Evolutionary conservation across 2,888 invertebrate species (phyloP).

Genomic region (Ichneumoninae sp.): DNA sequence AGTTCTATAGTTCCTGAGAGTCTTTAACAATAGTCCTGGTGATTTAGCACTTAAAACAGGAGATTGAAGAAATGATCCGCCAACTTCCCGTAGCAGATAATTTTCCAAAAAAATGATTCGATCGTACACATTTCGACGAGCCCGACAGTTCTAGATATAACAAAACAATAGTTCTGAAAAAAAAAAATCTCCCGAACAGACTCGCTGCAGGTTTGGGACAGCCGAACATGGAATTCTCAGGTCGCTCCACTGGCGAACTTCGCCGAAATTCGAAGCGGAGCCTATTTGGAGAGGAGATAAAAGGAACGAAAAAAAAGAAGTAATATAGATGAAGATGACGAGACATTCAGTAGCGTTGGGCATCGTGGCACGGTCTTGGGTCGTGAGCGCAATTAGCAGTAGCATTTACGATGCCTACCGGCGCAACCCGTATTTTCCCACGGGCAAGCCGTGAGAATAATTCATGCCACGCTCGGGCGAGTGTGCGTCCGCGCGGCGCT

Average conservation of each 20-base stretch:
- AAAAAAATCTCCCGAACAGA: too few species aligned
- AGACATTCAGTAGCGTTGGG: slow-evolving; percentile 65
- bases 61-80: background rate
- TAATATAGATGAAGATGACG: slow-evolving; percentile 60
- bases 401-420: slow-evolving; percentile 82
- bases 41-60: background rate
- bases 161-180: too few species aligned
- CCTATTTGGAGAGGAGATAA: background rate
- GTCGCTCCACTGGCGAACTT: too few species aligned
- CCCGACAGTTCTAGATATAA: background rate
- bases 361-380: slow-evolving; percentile 69
- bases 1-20: slow-evolving; percentile 50
- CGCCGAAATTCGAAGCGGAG: background rate
- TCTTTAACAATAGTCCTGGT: slow-evolving; percentile 46
- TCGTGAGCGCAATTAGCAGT: slow-evolving; percentile 81
- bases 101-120: background rate
- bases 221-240: too few species aligned
- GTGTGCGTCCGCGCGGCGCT: slow-evolving; percentile 67
- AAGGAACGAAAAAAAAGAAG: background rate
- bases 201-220: too few species aligned
- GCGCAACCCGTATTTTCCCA: slow-evolving; percentile 83
- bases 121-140: background rate
- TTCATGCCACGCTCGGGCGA: slow-evolving; percentile 79
- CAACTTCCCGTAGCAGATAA: background rate
- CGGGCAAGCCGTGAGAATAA: slow-evolving; percentile 84